Percentiles rank a stretch among this genome's conserved stretches.
Conservation (phyloP, 1,140 invertebrate genomes). For the Potamilus streckersoni region DNA sequence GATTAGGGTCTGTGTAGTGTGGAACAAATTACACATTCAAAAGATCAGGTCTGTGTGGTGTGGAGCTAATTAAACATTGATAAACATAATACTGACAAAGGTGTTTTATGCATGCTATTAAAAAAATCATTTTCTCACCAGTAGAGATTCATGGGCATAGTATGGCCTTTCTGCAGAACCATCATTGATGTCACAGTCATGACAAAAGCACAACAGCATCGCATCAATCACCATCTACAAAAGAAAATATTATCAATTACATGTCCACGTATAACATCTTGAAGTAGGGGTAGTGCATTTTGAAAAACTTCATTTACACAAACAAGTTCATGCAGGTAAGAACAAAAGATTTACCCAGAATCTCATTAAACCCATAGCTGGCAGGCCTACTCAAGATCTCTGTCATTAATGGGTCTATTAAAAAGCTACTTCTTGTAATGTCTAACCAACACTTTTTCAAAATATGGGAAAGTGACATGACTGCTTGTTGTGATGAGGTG, state of each 20-base stretch:
- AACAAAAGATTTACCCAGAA: not conserved
- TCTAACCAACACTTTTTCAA: too few species aligned
- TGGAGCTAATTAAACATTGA: not conserved
- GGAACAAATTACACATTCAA: not conserved
- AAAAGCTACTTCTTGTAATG: too few species aligned
- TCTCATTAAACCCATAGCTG: too few species aligned
- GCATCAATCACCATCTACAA: conserved; percentile 95
- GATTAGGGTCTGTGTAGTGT: not conserved
- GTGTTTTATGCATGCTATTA: not conserved
- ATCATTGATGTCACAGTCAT: conserved; percentile 78
- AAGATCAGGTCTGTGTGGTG: not conserved
- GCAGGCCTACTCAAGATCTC: not conserved
- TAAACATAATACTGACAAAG: not conserved
- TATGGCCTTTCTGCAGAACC: conserved; percentile 77
- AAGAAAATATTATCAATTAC: not conserved
- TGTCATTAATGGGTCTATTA: too few species aligned
- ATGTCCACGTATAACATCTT: not conserved
- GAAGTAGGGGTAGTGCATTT: not conserved
- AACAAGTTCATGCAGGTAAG: not conserved
- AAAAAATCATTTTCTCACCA: conserved; percentile 69
- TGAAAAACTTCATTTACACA: not conserved
- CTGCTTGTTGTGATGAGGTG: too few species aligned
- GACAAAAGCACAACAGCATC: conserved; percentile 84
- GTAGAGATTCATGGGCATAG: conserved; percentile 80
- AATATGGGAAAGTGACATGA: too few species aligned